Percentiles rank a stretch among this genome's conserved stretches.
Evolutionary conservation across 2,113 vertebrate genomes (phyloP).

Genomic region (Podiceps cristatus): DNA sequence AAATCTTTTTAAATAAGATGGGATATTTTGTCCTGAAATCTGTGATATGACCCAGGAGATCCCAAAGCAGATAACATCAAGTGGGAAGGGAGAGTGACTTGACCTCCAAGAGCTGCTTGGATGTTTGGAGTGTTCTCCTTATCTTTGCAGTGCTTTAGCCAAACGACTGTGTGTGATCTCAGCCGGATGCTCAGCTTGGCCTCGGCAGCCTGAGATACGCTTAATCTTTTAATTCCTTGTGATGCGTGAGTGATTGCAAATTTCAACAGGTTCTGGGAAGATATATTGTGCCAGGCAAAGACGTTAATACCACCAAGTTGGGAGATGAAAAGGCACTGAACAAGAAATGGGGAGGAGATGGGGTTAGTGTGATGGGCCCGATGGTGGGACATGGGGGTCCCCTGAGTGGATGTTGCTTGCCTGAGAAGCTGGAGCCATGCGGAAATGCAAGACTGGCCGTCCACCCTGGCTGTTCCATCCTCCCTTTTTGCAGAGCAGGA

Average conservation of each 20-base stretch:
- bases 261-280: not conserved
- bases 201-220: not conserved
- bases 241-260: not conserved
- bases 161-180: not conserved
- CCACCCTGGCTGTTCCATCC: not conserved
- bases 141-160: conserved; percentile 23
- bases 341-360: not conserved
- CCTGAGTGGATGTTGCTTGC: not conserved
- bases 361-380: not conserved
- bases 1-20: not conserved
- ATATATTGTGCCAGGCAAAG: not conserved
- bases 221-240: not conserved
- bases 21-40: not conserved
- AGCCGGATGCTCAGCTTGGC: not conserved
- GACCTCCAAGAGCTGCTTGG: conserved; percentile 49
- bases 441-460: accelerated
- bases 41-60: conserved; percentile 2
- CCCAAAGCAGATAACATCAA: conserved; percentile 45
- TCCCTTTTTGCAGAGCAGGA: not conserved
- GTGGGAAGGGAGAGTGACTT: conserved; percentile 18
- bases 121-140: conserved; percentile 36
- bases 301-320: accelerated
- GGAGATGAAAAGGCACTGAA: not conserved
- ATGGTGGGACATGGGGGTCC: not conserved
- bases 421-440: not conserved